Evolutionary conservation across 2,888 invertebrate genomes (phyloP), one percentile per base, ranked within the genome.

Genomic region (Chalcosyrphus nemorum): DNA sequence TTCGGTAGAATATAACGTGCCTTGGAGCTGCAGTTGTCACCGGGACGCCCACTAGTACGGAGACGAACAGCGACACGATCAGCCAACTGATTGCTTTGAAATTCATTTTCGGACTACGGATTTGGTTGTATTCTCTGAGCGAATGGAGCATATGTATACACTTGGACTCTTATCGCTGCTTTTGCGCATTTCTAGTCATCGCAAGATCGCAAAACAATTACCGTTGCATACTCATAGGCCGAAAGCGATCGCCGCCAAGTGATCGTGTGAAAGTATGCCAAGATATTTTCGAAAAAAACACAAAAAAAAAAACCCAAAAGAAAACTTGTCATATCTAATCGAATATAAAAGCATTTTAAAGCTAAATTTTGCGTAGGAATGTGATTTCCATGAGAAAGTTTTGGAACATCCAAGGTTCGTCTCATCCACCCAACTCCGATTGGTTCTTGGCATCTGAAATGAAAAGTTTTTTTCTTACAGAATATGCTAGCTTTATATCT

Each of bases 21-120:
- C 32, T 61, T 1, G 81, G 81, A 27, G 81, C 71, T 38, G 81
- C 43, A 13, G 24, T 54, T n/a, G 71, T 32, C 7, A 45, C 15
- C 4, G 71, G 61, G 6, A 66, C 38, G 11, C 21, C 50, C 15
- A 38, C 57, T n/a, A 76, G 21, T 7, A 82, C 59, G 29, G 66
- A 59, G 17, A 66, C 59, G 45, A 72, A 41, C 19, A 76, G 13
- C 19, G 66, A 45, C 19, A 63, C 24, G 15, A 81, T 5, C 43
- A 65, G 13, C 59, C 59, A 77, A 76, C 71, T 82, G 35, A 77
- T 19, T 38, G 41, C 71, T 66, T 59, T 52, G 57, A 77, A 82
- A 82, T 82, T 7, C 81, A 82, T 82, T 72, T 71, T 77, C 17
- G 38, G 29, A 82, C 81, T 77, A 54, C 21, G 7, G 66, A 6